Evolutionary conservation across 2,113 vertebrate species (phyloP).

Genomic region (Bos javanicus): DNA sequence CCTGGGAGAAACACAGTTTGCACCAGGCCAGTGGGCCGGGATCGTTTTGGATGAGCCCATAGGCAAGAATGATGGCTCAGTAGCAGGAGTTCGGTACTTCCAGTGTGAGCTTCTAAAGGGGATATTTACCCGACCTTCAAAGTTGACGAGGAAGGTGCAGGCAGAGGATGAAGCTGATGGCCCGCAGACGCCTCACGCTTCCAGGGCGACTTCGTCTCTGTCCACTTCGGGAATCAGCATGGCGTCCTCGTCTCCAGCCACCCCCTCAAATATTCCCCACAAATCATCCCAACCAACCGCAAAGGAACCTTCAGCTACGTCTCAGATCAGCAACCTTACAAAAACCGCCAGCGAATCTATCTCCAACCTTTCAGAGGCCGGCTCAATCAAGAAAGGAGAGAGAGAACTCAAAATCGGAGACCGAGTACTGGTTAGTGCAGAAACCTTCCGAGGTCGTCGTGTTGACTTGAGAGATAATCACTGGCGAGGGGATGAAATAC

Average conservation of each 20-base stretch:
- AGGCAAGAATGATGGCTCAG: slow-evolving; percentile 98
- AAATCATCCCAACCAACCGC: slow-evolving; percentile 68
- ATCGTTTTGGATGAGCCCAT: slow-evolving; percentile 97
- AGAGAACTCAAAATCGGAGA: slow-evolving; percentile 96
- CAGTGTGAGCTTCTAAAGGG: slow-evolving; percentile 94
- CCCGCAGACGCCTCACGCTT: slow-evolving; percentile 81
- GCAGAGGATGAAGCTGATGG: slow-evolving; percentile 91
- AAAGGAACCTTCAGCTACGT: slow-evolving; percentile 76
- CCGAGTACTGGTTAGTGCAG: slow-evolving; percentile 91
- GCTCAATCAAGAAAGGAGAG: slow-evolving; percentile 96
- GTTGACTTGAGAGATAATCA: not conserved
- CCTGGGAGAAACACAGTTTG: slow-evolving; percentile 97
- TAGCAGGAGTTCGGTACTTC: slow-evolving; percentile 97
- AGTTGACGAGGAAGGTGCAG: slow-evolving; percentile 85
- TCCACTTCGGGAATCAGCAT: slow-evolving; percentile 77
- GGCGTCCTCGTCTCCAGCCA: slow-evolving; percentile 64
- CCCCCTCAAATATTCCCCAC: slow-evolving; percentile 75
- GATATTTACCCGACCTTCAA: slow-evolving; percentile 97
- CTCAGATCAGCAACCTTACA: slow-evolving; percentile 89
- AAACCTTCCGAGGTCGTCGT: not conserved
- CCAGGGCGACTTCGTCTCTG: slow-evolving; percentile 89
- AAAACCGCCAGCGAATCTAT: slow-evolving; percentile 92
- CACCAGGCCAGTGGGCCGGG: slow-evolving; percentile 97
- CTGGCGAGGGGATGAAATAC: not conserved
- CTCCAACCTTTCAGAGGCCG: slow-evolving; percentile 95